Conservation (phyloP, 2,113 vertebrate species). For the Vimba vimba region DNA sequence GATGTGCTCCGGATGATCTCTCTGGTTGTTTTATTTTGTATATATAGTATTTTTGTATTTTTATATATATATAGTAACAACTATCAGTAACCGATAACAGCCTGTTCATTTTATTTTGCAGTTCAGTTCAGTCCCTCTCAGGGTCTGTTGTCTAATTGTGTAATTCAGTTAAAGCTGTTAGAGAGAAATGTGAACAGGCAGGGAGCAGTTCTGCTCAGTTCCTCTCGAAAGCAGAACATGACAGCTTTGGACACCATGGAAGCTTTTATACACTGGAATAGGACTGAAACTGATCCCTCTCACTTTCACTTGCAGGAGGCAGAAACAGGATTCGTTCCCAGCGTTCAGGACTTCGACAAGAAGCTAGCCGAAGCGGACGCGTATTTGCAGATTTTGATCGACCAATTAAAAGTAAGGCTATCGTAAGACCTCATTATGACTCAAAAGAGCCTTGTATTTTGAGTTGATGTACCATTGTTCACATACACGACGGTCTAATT, state of each 20-base stretch:
- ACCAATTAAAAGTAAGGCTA: conserved; percentile 90
- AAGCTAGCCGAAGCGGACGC: conserved; percentile 97
- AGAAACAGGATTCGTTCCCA: conserved; percentile 95
- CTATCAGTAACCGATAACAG: neutral
- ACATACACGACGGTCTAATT: neutral
- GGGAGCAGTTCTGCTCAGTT: conserved; percentile 7
- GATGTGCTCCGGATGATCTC: too few relatives aligned
- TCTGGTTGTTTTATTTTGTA: neutral
- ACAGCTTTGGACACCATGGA: conserved; percentile 27
- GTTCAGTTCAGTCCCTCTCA: neutral
- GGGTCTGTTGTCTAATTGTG: conserved; percentile 35
- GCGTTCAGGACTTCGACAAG: conserved; percentile 98
- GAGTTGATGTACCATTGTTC: neutral
- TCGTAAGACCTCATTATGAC: neutral
- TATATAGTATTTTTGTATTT: neutral
- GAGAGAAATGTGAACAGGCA: conserved; percentile 22
- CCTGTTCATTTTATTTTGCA: neutral
- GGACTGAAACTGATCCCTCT: conserved; percentile 29
- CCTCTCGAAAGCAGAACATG: conserved; percentile 43
- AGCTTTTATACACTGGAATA: conserved; percentile 13
- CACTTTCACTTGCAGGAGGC: conserved; percentile 81
- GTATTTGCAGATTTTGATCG: conserved; percentile 98
- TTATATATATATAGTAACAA: neutral
- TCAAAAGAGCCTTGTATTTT: neutral
- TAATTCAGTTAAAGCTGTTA: conserved; percentile 51